These are phyloP conservation scores for Exephanes ischioxanthus DNA, from an alignment of 2,888 invertebrate species.

Conservation along the genomic window DNA sequence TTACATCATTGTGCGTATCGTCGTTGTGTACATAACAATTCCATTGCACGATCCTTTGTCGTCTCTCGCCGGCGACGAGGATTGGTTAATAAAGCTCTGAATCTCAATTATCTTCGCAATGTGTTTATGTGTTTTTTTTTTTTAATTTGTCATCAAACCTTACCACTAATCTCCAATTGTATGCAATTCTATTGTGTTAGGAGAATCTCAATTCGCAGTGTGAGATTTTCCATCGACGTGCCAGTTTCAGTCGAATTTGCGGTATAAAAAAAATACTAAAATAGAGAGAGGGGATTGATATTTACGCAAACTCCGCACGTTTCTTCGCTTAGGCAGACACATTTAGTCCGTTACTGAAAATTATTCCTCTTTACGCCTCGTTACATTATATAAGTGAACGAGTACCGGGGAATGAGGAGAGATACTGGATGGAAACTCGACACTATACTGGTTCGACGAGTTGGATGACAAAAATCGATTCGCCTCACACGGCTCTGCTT, in stretches of 20 bases:
- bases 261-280: neutral
- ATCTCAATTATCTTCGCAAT: neutral
- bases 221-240: neutral
- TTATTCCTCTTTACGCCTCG: conserved; percentile 18
- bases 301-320: neutral
- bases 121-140: neutral
- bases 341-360: conserved; percentile 3
- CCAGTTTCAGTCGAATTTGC: neutral
- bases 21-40: neutral
- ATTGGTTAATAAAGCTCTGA: neutral
- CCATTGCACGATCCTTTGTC: neutral
- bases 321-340: neutral
- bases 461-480: conserved; percentile 54
- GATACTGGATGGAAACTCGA: conserved; percentile 51
- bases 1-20: neutral
- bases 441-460: conserved; percentile 53
- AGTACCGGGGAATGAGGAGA: neutral
- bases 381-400: conserved; percentile 58
- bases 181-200: neutral
- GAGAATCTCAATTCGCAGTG: neutral
- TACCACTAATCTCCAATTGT: neutral
- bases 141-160: neutral
- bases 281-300: neutral
- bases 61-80: neutral
- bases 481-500: neutral